These are phyloP conservation scores for Dysmachus trigonus DNA, from an alignment of 2,888 invertebrate genomes.

Conservation along the genomic window DNA sequence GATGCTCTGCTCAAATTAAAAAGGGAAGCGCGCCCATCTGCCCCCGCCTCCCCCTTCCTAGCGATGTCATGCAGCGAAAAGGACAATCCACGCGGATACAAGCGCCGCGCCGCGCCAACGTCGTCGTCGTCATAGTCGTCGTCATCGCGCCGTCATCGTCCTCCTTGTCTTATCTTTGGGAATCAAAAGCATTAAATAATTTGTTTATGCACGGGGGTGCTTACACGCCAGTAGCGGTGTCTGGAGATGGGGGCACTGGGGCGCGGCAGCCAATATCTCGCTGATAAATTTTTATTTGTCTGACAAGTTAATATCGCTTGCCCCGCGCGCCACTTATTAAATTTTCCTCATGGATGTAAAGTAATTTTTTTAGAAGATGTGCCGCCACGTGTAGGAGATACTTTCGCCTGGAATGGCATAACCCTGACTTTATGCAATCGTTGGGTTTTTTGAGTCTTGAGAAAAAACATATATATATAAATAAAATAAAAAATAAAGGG, in stretches of 20 bases:
- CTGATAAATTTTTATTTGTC: conserved; percentile 56
- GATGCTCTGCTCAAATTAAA: conserved; percentile 30
- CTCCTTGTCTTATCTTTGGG: conserved; percentile 36
- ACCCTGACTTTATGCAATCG: neutral
- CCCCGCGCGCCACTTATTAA: conserved; percentile 35
- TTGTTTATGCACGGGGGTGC: conserved; percentile 29
- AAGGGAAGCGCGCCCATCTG: conserved; percentile 15
- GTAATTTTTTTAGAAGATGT: conserved; percentile 37
- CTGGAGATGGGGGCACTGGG: neutral
- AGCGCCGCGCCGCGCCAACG: neutral
- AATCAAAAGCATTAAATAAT: conserved; percentile 45
- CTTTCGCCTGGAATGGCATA: neutral
- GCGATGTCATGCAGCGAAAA: conserved; percentile 37
- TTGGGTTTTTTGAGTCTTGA: neutral
- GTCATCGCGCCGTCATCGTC: neutral
- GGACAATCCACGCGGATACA: conserved; percentile 23
- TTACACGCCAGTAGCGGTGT: neutral
- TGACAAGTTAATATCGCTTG: conserved; percentile 55
- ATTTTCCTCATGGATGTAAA: conserved; percentile 32
- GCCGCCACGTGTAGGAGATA: conserved; percentile 38
- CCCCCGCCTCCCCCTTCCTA: neutral
- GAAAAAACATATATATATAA: neutral
- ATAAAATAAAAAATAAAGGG: neutral
- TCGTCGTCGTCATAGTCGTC: neutral
- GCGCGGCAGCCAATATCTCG: conserved; percentile 30